These are phyloP conservation scores for Leptogaster cylindrica DNA, from an alignment of 2,888 invertebrate genomes.

Conservation along the genomic window DNA sequence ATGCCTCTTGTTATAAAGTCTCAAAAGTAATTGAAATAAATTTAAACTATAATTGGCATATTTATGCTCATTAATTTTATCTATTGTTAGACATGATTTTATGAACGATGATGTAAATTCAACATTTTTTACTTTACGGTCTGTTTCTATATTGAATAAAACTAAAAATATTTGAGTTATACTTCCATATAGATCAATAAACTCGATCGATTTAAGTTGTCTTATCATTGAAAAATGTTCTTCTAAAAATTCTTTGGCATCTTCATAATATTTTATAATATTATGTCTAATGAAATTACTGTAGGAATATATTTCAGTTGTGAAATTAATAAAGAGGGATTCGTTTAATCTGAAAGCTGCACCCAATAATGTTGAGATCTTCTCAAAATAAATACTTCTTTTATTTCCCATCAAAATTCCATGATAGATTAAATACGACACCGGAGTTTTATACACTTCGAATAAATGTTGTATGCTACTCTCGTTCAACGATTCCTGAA, in stretches of 20 bases:
- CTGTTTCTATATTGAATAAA: slow-evolving; percentile 9
- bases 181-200: slow-evolving; percentile 8
- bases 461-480: too few species aligned
- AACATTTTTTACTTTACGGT: background rate
- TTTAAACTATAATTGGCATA: background rate
- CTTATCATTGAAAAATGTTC: background rate
- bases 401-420: too few species aligned
- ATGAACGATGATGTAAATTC: background rate
- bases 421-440: too few species aligned
- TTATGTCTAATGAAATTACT: too few species aligned
- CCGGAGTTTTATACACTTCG: too few species aligned
- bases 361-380: too few species aligned
- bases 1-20: background rate
- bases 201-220: background rate
- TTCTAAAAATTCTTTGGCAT: slow-evolving; percentile 16
- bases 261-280: too few species aligned
- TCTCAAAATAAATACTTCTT: too few species aligned
- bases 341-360: too few species aligned
- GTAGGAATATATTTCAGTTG: too few species aligned
- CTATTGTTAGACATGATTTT: background rate
- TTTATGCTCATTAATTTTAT: background rate
- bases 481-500: too few species aligned
- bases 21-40: slow-evolving; percentile 5
- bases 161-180: background rate
- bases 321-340: too few species aligned